A percentile compares a stretch with the other conserved stretches of the same genome.
Evolutionary conservation across 1,140 invertebrate species (phyloP).

Genomic region (Hyles vespertilio): DNA sequence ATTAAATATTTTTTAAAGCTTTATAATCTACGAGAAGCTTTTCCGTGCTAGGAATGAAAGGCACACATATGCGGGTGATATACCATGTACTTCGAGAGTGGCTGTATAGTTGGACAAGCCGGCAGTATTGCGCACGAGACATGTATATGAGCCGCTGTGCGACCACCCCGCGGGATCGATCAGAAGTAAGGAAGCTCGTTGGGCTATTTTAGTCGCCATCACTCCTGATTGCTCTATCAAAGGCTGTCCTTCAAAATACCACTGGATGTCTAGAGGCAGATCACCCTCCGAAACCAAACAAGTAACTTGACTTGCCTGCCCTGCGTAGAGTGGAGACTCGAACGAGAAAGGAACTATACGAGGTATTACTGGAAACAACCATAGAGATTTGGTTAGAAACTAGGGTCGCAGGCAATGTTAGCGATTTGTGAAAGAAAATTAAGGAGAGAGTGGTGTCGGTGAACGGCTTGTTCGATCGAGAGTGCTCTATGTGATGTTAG

Average conservation of each 20-base stretch:
- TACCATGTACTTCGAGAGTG: conserved; percentile 80
- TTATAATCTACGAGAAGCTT: conserved; percentile 64
- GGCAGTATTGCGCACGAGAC: conserved; percentile 90
- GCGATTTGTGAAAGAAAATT: conserved; percentile 43
- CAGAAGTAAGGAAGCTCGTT: conserved; percentile 82
- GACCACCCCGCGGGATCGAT: conserved; percentile 88
- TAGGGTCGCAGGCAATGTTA: conserved; percentile 59
- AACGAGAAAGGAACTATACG: conserved; percentile 85
- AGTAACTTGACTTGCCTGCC: conserved; percentile 83
- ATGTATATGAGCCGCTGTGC: conserved; percentile 91
- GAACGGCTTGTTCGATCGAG: conserved; percentile 35
- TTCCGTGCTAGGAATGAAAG: conserved; percentile 64
- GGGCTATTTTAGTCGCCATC: conserved; percentile 79
- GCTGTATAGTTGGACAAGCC: conserved; percentile 89
- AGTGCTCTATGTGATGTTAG: conserved; percentile 64
- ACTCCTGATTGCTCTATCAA: conserved; percentile 78
- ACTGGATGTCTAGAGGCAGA: conserved; percentile 87
- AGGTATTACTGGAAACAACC: conserved; percentile 82
- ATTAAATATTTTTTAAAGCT: conserved; percentile 41
- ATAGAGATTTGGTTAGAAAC: conserved; percentile 58
- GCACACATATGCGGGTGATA: conserved; percentile 42
- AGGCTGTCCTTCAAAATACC: conserved; percentile 81
- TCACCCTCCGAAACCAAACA: conserved; percentile 89
- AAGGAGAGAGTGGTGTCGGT: conserved; percentile 42
- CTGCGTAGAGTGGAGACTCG: conserved; percentile 81